Percentiles rank a stretch among this genome's conserved stretches.
These are phyloP conservation scores for Tyrophagus putrescentiae DNA, from an alignment of 1,140 invertebrate species.

Conservation along the genomic window DNA sequence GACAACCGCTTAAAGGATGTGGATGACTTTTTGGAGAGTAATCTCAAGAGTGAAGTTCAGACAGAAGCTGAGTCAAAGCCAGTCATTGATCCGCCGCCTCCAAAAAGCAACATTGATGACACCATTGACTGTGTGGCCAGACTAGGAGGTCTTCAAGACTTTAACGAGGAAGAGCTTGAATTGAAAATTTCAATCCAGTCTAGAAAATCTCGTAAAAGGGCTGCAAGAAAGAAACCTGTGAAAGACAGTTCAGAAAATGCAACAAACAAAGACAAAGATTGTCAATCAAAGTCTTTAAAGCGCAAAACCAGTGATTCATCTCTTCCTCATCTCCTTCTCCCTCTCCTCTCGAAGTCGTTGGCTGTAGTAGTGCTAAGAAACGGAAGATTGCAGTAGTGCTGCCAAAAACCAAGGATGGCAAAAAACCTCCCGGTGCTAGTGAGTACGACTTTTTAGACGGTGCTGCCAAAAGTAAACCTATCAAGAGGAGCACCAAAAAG, in stretches of 20 bases:
- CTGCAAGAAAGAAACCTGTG: too few relatives aligned
- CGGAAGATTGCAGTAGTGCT: slow-evolving; percentile 1
- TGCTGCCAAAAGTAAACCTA: not conserved
- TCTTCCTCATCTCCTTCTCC: too few relatives aligned
- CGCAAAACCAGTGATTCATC: not conserved
- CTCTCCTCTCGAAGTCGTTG: not conserved
- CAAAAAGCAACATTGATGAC: too few relatives aligned
- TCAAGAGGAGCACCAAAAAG: not conserved
- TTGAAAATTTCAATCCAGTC: too few relatives aligned
- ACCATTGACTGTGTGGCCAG: too few relatives aligned
- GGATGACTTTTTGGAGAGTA: slow-evolving; percentile 5
- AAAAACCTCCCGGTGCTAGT: not conserved
- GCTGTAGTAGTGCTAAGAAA: not conserved
- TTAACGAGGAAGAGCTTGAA: too few relatives aligned
- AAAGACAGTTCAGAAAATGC: too few relatives aligned
- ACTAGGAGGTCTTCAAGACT: too few relatives aligned
- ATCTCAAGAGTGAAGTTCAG: too few relatives aligned
- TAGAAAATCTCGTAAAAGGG: too few relatives aligned
- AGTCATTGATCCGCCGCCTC: too few relatives aligned
- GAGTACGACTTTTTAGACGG: slow-evolving; percentile 3
- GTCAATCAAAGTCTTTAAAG: not conserved
- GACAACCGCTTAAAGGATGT: slow-evolving; percentile 7
- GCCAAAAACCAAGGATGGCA: slow-evolving; percentile 3
- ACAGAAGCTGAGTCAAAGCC: too few relatives aligned
- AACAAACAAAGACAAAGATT: not conserved